phyloP scores from a whole-genome alignment of 2,797 vertebrate genomes.

The Sebastes steindachneri region DNA sequence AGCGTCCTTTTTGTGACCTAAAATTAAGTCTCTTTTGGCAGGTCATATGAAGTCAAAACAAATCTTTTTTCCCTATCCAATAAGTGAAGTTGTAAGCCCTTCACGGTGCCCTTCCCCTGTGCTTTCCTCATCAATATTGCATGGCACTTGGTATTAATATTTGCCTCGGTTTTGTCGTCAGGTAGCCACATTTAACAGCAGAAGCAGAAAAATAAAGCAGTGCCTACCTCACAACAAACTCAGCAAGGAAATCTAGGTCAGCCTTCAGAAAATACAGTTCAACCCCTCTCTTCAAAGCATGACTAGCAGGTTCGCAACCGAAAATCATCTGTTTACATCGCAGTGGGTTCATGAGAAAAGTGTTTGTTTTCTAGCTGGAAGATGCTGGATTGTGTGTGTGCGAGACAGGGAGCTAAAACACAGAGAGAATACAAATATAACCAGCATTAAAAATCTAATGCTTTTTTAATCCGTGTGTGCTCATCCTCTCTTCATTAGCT shows the following conservation, averaged over 20 bases:
- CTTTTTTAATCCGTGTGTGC: conserved; percentile 20
- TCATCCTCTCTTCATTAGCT: conserved; percentile 20
- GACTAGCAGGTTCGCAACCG: conserved; percentile 51
- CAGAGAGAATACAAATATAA: conserved; percentile 5
- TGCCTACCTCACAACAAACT: conserved; percentile 66
- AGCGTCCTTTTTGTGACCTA: conserved; percentile 21
- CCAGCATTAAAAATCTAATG: background rate
- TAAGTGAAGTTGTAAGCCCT: conserved; percentile 53
- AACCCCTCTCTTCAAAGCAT: conserved; percentile 63
- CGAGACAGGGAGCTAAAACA: conserved; percentile 3
- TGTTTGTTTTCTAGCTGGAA: conserved; percentile 35
- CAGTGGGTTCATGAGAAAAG: conserved; percentile 19
- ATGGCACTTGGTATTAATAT: conserved; percentile 74
- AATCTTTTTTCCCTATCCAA: conserved; percentile 44
- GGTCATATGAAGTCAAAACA: conserved; percentile 47
- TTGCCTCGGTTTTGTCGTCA: conserved; percentile 72
- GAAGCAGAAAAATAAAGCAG: conserved; percentile 61
- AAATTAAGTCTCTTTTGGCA: conserved; percentile 38
- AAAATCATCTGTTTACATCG: conserved; percentile 53
- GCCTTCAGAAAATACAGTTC: conserved; percentile 62
- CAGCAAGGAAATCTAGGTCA: conserved; percentile 77
- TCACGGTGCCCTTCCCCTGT: conserved; percentile 54
- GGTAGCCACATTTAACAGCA: conserved; percentile 69
- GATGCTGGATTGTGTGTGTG: background rate
- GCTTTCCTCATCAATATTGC: conserved; percentile 77